Conservation (phyloP, 2,113 vertebrate genomes). For the Nycticryphes semicollaris region DNA sequence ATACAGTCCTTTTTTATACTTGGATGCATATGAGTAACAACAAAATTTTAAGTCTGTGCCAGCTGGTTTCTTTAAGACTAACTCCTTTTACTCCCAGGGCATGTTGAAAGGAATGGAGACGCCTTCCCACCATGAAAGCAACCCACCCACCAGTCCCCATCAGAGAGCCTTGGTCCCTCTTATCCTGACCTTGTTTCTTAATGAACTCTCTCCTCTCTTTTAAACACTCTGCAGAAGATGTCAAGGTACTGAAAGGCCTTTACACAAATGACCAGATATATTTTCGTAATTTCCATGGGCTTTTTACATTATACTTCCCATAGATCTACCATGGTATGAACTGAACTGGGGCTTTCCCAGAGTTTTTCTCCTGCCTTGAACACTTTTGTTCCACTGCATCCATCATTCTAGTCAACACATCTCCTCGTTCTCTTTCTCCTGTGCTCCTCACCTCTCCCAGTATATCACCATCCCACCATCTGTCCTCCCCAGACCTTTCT, state of each 20-base stretch:
- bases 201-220: neutral
- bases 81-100: neutral
- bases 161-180: neutral
- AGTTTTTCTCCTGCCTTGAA: neutral
- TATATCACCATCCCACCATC: neutral
- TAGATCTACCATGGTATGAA: neutral
- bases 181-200: neutral
- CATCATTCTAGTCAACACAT: neutral
- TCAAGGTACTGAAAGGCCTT: neutral
- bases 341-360: neutral
- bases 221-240: neutral
- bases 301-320: neutral
- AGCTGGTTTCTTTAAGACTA: constrained; percentile 48
- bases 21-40: constrained; percentile 50
- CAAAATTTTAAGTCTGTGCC: constrained; percentile 39
- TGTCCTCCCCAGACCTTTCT: neutral
- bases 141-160: neutral
- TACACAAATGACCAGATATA: neutral
- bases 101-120: constrained; percentile 6
- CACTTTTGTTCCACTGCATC: neutral
- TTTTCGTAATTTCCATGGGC: neutral
- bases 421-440: neutral
- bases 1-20: constrained; percentile 60
- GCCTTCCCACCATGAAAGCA: neutral
- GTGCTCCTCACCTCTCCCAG: neutral